These are phyloP conservation scores for Eulemur albifrons DNA, from an alignment of 2,797 vertebrate species.

Conservation along the genomic window DNA sequence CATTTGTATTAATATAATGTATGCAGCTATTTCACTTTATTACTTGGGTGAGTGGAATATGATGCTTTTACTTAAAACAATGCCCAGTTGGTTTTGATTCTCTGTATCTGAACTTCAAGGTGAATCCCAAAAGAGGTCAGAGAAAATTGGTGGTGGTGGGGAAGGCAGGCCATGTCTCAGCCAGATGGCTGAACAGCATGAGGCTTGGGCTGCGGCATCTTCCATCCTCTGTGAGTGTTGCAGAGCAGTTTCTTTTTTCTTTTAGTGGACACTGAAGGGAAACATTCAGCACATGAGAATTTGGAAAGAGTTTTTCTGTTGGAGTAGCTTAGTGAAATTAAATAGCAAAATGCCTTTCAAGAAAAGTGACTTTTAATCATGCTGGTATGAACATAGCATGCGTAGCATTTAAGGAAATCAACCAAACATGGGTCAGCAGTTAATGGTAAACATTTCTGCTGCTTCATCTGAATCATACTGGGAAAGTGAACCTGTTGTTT, in stretches of 20 bases:
- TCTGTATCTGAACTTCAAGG: background rate
- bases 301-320: constrained; percentile 5
- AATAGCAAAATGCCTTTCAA: constrained; percentile 39
- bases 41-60: background rate
- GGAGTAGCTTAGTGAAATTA: background rate
- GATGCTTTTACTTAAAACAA: background rate
- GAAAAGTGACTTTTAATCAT: constrained; percentile 4
- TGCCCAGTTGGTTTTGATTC: background rate
- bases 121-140: background rate
- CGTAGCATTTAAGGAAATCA: background rate
- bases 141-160: background rate
- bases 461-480: constrained; percentile 28
- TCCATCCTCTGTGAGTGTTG: background rate
- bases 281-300: background rate
- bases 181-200: background rate
- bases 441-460: constrained; percentile 4
- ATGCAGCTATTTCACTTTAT: constrained; percentile 27
- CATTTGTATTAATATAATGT: background rate
- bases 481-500: constrained; percentile 28
- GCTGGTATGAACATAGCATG: background rate
- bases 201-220: background rate
- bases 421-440: background rate
- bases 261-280: background rate
- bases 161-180: background rate
- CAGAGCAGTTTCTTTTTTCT: background rate